Conservation (phyloP, 2,113 vertebrate genomes). For the Austrofundulus limnaeus region DNA sequence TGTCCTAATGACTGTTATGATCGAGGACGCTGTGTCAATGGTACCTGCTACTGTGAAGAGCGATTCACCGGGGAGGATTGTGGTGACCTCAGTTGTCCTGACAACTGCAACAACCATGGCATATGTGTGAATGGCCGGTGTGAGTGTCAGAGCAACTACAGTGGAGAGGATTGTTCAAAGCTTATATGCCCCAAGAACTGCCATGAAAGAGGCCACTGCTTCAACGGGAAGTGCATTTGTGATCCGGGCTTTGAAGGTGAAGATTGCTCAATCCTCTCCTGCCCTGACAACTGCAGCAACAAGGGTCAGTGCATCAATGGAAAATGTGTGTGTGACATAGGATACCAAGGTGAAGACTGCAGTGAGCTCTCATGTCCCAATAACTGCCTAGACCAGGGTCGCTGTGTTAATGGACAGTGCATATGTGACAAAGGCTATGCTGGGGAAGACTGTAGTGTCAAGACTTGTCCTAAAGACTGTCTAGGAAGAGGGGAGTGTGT, state of each 20-base stretch:
- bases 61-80: slow-evolving; percentile 93
- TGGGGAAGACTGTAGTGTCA: slow-evolving; percentile 83
- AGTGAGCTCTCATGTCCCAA: slow-evolving; percentile 82
- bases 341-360: slow-evolving; percentile 86
- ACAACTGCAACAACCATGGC: slow-evolving; percentile 83
- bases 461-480: slow-evolving; percentile 87
- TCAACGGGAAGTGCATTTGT: slow-evolving; percentile 85
- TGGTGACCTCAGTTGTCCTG: slow-evolving; percentile 82
- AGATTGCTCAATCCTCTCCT: slow-evolving; percentile 84
- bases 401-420: slow-evolving; percentile 83
- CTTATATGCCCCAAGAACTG: slow-evolving; percentile 87
- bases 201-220: slow-evolving; percentile 84
- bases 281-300: slow-evolving; percentile 84
- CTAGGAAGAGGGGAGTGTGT: slow-evolving; percentile 81
- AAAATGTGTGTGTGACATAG: slow-evolving; percentile 84
- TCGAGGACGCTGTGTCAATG: slow-evolving; percentile 92
- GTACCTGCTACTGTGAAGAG: slow-evolving; percentile 90
- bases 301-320: slow-evolving; percentile 84
- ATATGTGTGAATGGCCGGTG: slow-evolving; percentile 87
- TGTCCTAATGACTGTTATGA: slow-evolving; percentile 96
- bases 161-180: slow-evolving; percentile 86
- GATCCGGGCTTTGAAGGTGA: slow-evolving; percentile 84
- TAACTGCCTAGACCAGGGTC: slow-evolving; percentile 83
- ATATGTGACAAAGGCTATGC: slow-evolving; percentile 82
- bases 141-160: slow-evolving; percentile 84